A percentile compares a stretch with the other conserved stretches of the same genome.
Evolutionary conservation across 2,888 invertebrate genomes (phyloP).

Genomic region (Dyspetes luteomarginatus): DNA sequence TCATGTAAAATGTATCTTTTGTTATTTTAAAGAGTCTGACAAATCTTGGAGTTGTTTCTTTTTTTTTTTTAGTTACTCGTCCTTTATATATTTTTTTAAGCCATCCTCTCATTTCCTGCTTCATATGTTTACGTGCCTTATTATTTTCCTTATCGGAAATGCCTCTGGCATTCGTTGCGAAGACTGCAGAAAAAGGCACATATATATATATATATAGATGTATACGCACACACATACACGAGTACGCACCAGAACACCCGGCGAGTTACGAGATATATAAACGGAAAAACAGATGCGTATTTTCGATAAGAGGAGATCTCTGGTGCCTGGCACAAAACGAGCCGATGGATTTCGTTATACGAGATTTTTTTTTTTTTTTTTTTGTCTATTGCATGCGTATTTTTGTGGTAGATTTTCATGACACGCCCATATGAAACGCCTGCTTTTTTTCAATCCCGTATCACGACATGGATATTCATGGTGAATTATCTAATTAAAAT

Average conservation of each 20-base stretch:
- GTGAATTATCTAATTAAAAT: neutral
- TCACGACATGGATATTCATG: neutral
- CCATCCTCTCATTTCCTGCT: neutral
- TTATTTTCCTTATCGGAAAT: constrained; percentile 24
- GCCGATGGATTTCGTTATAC: neutral
- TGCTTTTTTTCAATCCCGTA: constrained; percentile 3
- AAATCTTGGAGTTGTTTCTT: neutral
- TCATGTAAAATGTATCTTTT: neutral
- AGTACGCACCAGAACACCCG: neutral
- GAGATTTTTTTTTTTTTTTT: constrained; percentile 16
- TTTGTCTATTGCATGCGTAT: neutral
- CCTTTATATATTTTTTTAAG: neutral
- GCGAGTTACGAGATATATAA: constrained; percentile 14
- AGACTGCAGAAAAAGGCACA: neutral
- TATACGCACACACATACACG: no score
- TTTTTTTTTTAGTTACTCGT: neutral
- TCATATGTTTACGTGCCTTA: neutral
- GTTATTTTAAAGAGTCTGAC: neutral
- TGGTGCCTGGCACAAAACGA: constrained; percentile 28
- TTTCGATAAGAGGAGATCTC: constrained; percentile 51
- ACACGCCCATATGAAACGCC: constrained; percentile 34
- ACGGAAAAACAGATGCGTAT: constrained; percentile 54
- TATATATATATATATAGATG: neutral
- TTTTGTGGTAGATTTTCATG: neutral
- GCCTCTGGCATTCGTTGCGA: neutral